A percentile compares a stretch with the other conserved stretches of the same genome.
Evolutionary conservation across 2,113 vertebrate genomes (phyloP).

Genomic region (Mustelus asterias): DNA sequence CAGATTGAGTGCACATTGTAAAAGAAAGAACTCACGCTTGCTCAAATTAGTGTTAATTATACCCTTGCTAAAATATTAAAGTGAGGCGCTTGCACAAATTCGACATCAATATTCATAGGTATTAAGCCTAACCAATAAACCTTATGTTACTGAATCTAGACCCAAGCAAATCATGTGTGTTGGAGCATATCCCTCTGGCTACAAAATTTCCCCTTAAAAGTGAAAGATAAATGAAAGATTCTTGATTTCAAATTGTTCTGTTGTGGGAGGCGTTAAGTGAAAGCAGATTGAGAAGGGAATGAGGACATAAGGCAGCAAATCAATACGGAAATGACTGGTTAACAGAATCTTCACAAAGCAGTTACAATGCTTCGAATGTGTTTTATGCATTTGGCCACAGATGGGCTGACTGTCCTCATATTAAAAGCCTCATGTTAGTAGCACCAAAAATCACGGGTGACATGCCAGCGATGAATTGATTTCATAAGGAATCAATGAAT

Average conservation of each 20-base stretch:
- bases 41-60: background rate
- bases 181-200: background rate
- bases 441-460: background rate
- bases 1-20: background rate
- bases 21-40: background rate
- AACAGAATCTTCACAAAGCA: background rate
- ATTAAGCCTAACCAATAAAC: background rate
- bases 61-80: background rate
- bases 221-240: background rate
- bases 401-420: background rate
- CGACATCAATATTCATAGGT: background rate
- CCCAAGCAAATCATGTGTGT: background rate
- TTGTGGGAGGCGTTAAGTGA: background rate
- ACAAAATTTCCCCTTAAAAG: background rate
- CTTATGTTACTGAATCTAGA: background rate
- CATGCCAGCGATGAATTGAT: background rate
- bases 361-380: background rate
- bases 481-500: background rate
- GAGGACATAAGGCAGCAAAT: background rate
- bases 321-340: background rate
- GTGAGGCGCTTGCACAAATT: background rate
- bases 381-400: background rate
- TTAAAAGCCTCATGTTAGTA: background rate
- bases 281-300: background rate
- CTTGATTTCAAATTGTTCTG: background rate